Percentiles rank a stretch among this genome's conserved stretches.
phyloP scores from a whole-genome alignment of 2,888 invertebrate genomes.

The Pristionchus entomophagus region DNA sequence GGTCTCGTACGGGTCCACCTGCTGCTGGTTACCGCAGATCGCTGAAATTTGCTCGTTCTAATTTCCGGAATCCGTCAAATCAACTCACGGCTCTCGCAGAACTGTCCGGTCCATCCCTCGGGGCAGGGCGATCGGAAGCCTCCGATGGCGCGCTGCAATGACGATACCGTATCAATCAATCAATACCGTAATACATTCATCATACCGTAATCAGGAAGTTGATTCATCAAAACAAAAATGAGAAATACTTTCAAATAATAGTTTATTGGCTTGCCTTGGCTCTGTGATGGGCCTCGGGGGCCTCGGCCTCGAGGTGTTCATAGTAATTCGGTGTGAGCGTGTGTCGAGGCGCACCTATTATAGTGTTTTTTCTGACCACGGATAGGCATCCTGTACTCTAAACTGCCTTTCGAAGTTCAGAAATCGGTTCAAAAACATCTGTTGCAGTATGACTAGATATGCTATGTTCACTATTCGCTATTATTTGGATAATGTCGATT shows the following conservation, averaged over 20 bases:
- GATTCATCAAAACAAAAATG: background rate
- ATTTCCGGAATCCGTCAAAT: background rate
- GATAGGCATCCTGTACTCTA: background rate
- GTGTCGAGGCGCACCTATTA: constrained; percentile 26
- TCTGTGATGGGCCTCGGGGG: constrained; percentile 1
- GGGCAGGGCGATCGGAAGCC: constrained; percentile 50
- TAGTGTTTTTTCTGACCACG: background rate
- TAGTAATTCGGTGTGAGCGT: constrained; percentile 43
- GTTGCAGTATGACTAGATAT: too few relatives aligned
- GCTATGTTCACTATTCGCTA: too few relatives aligned
- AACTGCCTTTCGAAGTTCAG: too few relatives aligned
- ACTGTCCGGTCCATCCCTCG: constrained; percentile 59
- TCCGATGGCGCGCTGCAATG: constrained; percentile 8
- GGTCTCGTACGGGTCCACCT: constrained; percentile 9
- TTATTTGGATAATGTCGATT: too few relatives aligned
- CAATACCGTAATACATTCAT: background rate
- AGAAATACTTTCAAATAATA: background rate
- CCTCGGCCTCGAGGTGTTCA: constrained; percentile 1
- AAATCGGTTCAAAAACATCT: too few relatives aligned
- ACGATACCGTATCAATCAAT: background rate
- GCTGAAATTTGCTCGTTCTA: constrained; percentile 29
- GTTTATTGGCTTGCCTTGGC: constrained; percentile 7
- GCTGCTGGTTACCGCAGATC: constrained; percentile 50
- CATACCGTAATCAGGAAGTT: background rate
- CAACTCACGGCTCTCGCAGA: constrained; percentile 56